Evolutionary conservation across 2,797 vertebrate genomes (phyloP), one percentile per base, ranked within the genome.

Genomic region (Calcarius lapponicus): DNA sequence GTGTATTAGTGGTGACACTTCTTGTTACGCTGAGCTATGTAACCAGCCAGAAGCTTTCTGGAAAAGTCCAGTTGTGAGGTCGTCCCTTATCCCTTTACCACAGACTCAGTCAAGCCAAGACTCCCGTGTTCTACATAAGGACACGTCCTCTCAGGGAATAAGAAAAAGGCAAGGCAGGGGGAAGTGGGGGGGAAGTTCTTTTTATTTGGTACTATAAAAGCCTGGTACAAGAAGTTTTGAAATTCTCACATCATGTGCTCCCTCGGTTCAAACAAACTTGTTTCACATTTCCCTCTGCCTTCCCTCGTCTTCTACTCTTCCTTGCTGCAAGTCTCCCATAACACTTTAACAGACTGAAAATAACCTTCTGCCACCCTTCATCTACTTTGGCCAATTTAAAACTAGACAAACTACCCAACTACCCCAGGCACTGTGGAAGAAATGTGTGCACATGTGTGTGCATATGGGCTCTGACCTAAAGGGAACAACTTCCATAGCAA

Each of bases 311-410:
- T 71, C 42, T 83, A 26, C 0, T 2, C 43, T 94, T 91, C 10
- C 1, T 62, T 81, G 58, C 72, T 0, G 0, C 71, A 89, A 57
- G 31, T 86, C 82, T 91, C 72, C 75, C 47, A 38, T 86, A 94
- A 67, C 79, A 92, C 62, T 54, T 74, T 71, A 87, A 34, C 65
- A 85, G 86, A 80, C 93, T 93, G 83, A 95, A 95, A 96, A 91
- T 51, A 95, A 89, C 85, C 62, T 96, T 78, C 85, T 96, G 92
- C 79, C 79, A 83, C 50, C 47, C 72, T 83, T 93, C 84, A 56
- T 90, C 75, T 94, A 70, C 87, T 92, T 45, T 70, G 54, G n/a
- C 54, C 95, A 92, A 72, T 93, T 88, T 94, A 91, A 92, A 91
- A 71, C 45, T 24, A 78, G 50, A 67, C 51, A 88, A 87, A 88